Evolutionary conservation across 64 coral and sea anemone genomes (phyloP).

Genomic region (Stylophora pistillata): DNA sequence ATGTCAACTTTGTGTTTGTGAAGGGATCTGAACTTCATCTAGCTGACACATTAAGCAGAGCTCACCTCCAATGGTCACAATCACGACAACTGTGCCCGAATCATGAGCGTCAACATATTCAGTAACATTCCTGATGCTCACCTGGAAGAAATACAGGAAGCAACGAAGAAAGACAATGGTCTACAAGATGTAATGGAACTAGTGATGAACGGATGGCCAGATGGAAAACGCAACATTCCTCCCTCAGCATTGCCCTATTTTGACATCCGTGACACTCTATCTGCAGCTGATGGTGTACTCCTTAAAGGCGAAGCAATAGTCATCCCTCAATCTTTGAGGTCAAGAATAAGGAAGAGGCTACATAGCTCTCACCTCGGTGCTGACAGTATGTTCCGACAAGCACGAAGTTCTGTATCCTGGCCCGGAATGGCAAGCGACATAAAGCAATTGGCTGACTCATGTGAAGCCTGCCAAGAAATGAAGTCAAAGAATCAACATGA

Average conservation of each 20-base stretch:
- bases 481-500: background rate
- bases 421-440: conserved; percentile 21
- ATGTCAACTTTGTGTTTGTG: conserved; percentile 48
- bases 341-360: background rate
- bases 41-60: background rate
- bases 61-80: background rate
- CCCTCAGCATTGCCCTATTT: conserved; percentile 11
- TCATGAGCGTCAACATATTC: conserved; percentile 38
- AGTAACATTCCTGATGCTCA: background rate
- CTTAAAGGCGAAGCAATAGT: conserved; percentile 12
- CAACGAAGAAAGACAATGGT: background rate
- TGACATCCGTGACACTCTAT: conserved; percentile 30
- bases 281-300: conserved; percentile 2
- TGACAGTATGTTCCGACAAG: background rate
- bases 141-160: conserved; percentile 1
- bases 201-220: conserved; percentile 37
- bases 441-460: background rate
- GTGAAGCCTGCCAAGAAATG: no score
- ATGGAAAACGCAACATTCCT: conserved; percentile 7
- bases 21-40: background rate
- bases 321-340: background rate
- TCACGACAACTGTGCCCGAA: conserved; percentile 27
- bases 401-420: conserved; percentile 18
- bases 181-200: conserved; percentile 14
- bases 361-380: background rate